A percentile compares a stretch with the other conserved stretches of the same genome.
These are phyloP conservation scores for Pituophis catenifer DNA, from an alignment of 2,113 vertebrate species.

Conservation along the genomic window DNA sequence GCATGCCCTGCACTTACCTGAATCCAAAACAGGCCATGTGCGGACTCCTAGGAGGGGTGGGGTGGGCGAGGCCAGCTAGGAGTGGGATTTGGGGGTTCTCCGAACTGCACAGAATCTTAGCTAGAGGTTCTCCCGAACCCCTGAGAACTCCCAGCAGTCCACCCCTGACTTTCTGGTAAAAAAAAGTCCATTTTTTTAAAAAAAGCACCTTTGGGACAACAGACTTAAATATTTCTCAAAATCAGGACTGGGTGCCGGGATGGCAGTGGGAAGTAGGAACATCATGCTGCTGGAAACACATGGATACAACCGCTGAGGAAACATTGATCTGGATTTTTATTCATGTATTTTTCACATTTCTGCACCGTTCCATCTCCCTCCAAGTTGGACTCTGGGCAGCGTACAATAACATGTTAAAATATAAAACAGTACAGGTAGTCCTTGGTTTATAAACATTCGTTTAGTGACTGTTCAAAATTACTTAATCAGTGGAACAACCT, in stretches of 20 bases:
- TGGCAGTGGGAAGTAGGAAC: neutral
- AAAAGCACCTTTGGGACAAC: neutral
- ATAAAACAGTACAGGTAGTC: neutral
- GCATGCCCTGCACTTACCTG: too few species aligned
- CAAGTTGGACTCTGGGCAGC: neutral
- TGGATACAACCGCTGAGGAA: neutral
- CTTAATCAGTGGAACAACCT: too few species aligned
- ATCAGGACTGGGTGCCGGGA: neutral
- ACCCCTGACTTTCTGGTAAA: too few species aligned
- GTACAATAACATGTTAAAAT: neutral
- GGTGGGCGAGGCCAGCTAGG: too few species aligned
- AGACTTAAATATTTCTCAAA: neutral
- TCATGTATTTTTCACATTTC: neutral
- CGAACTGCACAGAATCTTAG: too few species aligned
- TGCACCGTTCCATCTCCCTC: neutral
- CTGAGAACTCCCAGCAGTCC: too few species aligned
- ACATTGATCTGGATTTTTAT: neutral
- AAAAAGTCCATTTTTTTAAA: too few species aligned
- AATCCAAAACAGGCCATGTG: too few species aligned
- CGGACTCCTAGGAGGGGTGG: too few species aligned
- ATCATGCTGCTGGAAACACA: neutral
- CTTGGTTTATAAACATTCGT: neutral
- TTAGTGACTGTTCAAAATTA: neutral
- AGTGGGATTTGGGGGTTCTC: too few species aligned
- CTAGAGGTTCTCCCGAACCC: too few species aligned